Base-by-base conservation (phyloP, 1,140 invertebrate genomes). In the Thrips palmi region DNA sequence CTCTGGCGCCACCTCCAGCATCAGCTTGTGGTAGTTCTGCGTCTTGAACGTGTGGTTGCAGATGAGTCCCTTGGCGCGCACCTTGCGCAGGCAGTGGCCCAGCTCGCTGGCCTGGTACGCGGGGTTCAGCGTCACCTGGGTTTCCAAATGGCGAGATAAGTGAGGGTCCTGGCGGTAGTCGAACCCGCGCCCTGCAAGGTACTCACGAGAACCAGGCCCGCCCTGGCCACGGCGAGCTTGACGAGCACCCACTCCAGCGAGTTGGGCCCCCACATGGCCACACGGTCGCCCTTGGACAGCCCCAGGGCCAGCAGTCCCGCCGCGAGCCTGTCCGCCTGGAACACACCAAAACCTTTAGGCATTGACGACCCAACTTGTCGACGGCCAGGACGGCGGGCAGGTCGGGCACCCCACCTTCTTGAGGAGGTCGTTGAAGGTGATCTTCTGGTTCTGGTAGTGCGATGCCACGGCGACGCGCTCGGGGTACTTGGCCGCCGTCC, bases 241-340 rank as follows among this genome's bases (percentile, higher is more conserved):
- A 72, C 63, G 0, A 92, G 49, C 3, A 81, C 62, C 88, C 89
- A 97, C 49, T 84, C 74, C 4, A 73, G 51, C 18, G 66, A 64
- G 57, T 96, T 97, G 1, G 88, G 86, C 0, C 77, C 73, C 81
- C 84, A 94, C 10, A 97, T 63, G 0, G 80, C 91, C 2, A 98
- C 47, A 5, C 80, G 55, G 50, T 97, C 91, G 0, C 86, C 87
- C 33, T 60, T 67, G 41, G 73, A 51, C 8, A 96, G 52, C 0
- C 88, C 88, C 8, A 91, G 50, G 18, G 68, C 67, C 27, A 73
- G 52, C 0, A 97, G 60, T 1, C 84, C 82, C 11, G 77, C 77
- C 2, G 86, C 89, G 1, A 96, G 49, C 21, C 68, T 65, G 49
- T 94, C 77, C 1, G 67, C 70, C 65, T 87, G 45, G 15, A 54